Percentiles rank a stretch among this genome's conserved stretches.
phyloP scores from a whole-genome alignment of 1,140 invertebrate species.

The Orchestia grillus region DNA sequence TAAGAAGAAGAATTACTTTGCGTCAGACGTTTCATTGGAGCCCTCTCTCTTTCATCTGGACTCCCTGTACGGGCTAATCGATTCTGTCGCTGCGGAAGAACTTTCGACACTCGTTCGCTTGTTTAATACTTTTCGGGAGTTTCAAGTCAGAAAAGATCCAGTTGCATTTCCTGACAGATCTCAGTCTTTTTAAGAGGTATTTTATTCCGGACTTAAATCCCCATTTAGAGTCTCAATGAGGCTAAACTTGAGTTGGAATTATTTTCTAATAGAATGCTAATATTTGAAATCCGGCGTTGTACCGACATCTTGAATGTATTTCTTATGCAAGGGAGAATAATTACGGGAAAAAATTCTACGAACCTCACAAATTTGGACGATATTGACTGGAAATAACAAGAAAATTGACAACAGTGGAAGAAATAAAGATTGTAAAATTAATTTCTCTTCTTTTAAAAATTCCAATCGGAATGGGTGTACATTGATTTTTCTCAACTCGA shows the following conservation, averaged over 20 bases:
- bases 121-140: neutral
- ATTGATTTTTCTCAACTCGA: too few relatives aligned
- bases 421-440: too few relatives aligned
- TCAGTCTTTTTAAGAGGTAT: neutral
- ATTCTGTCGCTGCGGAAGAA: neutral
- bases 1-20: neutral
- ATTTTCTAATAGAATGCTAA: neutral
- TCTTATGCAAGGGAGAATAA: neutral
- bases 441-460: too few relatives aligned
- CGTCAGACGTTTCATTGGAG: neutral
- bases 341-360: too few relatives aligned
- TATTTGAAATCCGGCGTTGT: neutral
- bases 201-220: neutral
- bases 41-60: neutral
- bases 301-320: neutral
- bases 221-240: neutral
- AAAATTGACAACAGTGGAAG: too few relatives aligned
- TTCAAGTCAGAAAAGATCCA: neutral
- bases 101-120: neutral
- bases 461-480: too few relatives aligned
- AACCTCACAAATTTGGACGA: too few relatives aligned
- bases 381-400: too few relatives aligned
- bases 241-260: neutral
- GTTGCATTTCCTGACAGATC: neutral
- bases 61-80: neutral